These are phyloP conservation scores for Fopius arisanus DNA, from an alignment of 1,140 invertebrate genomes.

Conservation along the genomic window DNA sequence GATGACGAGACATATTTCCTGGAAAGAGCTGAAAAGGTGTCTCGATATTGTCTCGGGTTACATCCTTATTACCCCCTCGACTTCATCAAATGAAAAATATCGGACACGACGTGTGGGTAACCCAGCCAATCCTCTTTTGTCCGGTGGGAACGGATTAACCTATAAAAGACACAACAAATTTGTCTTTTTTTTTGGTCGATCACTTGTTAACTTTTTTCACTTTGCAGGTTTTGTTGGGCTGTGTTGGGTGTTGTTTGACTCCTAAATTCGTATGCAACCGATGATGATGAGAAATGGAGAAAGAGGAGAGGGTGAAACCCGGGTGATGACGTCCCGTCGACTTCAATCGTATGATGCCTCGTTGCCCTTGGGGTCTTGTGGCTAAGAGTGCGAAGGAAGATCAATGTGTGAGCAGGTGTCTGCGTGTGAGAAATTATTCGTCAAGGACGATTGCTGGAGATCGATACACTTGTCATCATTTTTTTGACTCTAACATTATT, in stretches of 20 bases:
- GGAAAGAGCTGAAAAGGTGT: conserved; percentile 27
- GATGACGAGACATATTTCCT: conserved; percentile 31
- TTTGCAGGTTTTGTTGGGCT: neutral
- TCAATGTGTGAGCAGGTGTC: conserved; percentile 22
- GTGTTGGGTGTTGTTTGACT: neutral
- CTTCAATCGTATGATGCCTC: conserved; percentile 52
- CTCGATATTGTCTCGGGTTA: conserved; percentile 52
- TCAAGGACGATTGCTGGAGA: conserved; percentile 20
- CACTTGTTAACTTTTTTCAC: neutral
- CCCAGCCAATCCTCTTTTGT: conserved; percentile 58
- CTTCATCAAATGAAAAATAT: conserved; percentile 49
- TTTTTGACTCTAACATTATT: too few species aligned
- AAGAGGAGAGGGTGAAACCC: conserved; percentile 41
- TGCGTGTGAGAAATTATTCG: conserved; percentile 21
- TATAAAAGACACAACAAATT: conserved; percentile 19
- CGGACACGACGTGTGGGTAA: conserved; percentile 51
- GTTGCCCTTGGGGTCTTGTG: conserved; percentile 39
- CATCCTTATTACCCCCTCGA: conserved; percentile 55
- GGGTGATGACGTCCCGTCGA: conserved; percentile 58
- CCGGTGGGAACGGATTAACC: conserved; percentile 61
- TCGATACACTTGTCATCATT: conserved; percentile 22
- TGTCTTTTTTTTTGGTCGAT: neutral
- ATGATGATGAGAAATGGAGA: conserved; percentile 25
- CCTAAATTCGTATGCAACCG: conserved; percentile 16
- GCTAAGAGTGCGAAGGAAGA: neutral